Evolutionary conservation across 2,888 invertebrate species (phyloP), one percentile per base, ranked within the genome.

Genomic region (Coenonympha glycerion): DNA sequence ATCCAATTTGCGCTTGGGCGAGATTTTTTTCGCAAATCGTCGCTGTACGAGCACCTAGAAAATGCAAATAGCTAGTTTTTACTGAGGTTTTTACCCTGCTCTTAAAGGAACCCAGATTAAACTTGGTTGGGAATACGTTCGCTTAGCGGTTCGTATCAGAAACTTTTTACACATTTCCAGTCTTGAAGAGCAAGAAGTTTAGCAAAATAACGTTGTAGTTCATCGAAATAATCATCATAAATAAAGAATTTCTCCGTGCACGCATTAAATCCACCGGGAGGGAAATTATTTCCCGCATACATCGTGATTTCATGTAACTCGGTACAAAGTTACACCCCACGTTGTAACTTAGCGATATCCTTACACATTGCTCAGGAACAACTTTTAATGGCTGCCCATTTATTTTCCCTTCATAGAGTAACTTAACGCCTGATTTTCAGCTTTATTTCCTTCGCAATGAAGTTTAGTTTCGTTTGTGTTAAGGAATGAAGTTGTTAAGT

Each of bases 301-400:
- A 44, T 31, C 21, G 13, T 44, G 21, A 44, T 44, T 31, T 9
- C 21, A 33, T 44, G 44, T 44, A 44, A 44, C 44, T 21, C n/a
- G 31, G 30, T 33, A 44, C 30, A 44, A 44, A 44, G 31, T 44
- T 21, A 33, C 31, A 15, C 31, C 42, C 11, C 31, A 37, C 36
- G 44, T 30, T 49, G 49, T 49, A 37, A 45, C 45, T 45, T 45
- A 30, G 45, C 45, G 34, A 45, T 45, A 45, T 45, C 34, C 45
- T 45, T 45, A 45, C 45, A 45, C 45, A 45, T 45, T 36, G 39
- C 39, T 34, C 21, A 19, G 44, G 36, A 15, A 22, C 36, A 44
- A 49, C 41, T 48, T 49, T 49, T 49, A 49, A 49, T 49, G 42
- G 42, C 34, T 22, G 8, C 42, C 49, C 49, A 49, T 49, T 44